Conservation (phyloP, 2,888 invertebrate genomes). For the Agrochola lota region DNA sequence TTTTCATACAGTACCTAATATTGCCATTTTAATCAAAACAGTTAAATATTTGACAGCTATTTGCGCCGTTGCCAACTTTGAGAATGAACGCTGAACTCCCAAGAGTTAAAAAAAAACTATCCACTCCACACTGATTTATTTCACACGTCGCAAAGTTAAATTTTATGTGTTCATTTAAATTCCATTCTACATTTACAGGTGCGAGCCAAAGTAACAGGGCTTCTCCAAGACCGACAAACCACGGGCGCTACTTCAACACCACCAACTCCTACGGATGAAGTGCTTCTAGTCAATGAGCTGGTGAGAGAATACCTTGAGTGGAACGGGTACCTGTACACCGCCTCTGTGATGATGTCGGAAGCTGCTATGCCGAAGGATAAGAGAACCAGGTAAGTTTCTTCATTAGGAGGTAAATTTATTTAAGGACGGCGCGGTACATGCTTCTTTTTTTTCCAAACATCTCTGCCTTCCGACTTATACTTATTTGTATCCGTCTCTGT, state of each 20-base stretch:
- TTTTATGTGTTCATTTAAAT: neutral
- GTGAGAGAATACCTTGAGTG: constrained; percentile 93
- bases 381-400: constrained; percentile 64
- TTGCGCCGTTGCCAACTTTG: too few relatives aligned
- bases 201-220: constrained; percentile 83
- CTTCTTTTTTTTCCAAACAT: too few relatives aligned
- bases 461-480: too few relatives aligned
- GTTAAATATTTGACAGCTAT: too few relatives aligned
- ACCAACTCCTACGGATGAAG: constrained; percentile 79
- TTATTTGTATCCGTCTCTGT: too few relatives aligned
- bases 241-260: constrained; percentile 68
- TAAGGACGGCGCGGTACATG: too few relatives aligned
- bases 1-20: too few relatives aligned
- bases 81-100: too few relatives aligned
- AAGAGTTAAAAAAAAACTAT: too few relatives aligned
- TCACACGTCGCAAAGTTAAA: neutral
- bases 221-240: constrained; percentile 79
- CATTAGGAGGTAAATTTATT: too few relatives aligned
- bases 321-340: constrained; percentile 93
- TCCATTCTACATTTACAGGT: constrained; percentile 70
- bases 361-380: constrained; percentile 79
- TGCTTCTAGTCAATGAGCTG: constrained; percentile 91
- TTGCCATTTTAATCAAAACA: too few relatives aligned
- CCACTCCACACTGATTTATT: neutral
- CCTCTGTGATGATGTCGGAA: constrained; percentile 89